phyloP scores from a whole-genome alignment of 2,113 vertebrate species.

The Saguinus imperator region DNA sequence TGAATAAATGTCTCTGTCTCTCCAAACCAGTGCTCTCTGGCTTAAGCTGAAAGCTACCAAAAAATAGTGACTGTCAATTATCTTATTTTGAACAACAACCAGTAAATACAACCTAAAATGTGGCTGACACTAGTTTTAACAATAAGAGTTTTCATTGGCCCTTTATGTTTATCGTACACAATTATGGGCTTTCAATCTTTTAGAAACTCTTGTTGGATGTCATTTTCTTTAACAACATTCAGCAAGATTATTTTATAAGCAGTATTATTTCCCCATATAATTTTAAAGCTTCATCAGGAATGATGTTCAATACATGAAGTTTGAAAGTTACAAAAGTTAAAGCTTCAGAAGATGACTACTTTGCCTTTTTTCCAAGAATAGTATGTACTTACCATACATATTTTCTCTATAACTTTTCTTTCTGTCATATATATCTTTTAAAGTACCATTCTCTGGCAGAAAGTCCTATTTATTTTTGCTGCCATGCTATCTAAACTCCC shows the following conservation, averaged over 20 bases:
- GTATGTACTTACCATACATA: slow-evolving; percentile 21
- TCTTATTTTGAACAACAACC: not conserved
- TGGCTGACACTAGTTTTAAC: not conserved
- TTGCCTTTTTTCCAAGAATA: slow-evolving; percentile 33
- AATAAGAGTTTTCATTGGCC: not conserved
- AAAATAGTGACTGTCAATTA: not conserved
- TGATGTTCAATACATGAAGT: not conserved
- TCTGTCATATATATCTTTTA: slow-evolving; percentile 22
- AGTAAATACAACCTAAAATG: not conserved
- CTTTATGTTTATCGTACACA: not conserved
- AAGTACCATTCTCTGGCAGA: not conserved
- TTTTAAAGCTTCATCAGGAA: slow-evolving; percentile 18
- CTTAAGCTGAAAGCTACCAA: not conserved
- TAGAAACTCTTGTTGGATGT: not conserved
- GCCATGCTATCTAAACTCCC: slow-evolving; percentile 11
- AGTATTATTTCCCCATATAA: not conserved
- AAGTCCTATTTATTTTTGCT: slow-evolving; percentile 44
- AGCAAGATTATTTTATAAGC: not conserved
- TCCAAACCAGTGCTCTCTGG: not conserved
- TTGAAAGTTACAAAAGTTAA: slow-evolving; percentile 1
- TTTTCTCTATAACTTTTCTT: slow-evolving; percentile 36
- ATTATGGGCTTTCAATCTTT: not conserved
- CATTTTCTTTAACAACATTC: not conserved
- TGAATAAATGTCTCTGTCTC: not conserved
- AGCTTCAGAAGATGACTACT: not conserved